A percentile compares a stretch with the other conserved stretches of the same genome.
Evolutionary conservation across 1,140 invertebrate species (phyloP).

Genomic region (Gryllus bimaculatus): DNA sequence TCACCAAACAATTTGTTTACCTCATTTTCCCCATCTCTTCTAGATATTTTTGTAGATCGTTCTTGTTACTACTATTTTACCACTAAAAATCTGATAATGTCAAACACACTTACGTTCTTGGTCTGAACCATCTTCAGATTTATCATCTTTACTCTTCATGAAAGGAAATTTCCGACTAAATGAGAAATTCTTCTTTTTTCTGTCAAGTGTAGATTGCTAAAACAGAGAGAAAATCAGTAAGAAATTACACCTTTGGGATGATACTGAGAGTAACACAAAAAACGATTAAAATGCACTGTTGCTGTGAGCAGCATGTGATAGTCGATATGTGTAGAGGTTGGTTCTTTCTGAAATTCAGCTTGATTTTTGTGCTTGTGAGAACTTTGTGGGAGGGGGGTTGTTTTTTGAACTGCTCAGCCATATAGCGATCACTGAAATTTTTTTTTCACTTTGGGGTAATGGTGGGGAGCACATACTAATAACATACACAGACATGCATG

Average conservation of each 20-base stretch:
- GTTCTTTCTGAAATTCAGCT: too few species aligned
- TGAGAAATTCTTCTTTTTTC: constrained; percentile 96
- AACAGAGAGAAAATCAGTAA: background rate
- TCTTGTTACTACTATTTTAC: background rate
- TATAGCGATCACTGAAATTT: too few species aligned
- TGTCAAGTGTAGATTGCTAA: constrained; percentile 82
- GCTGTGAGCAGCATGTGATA: too few species aligned
- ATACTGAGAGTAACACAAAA: background rate
- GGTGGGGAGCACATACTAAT: too few species aligned
- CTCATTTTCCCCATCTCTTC: background rate
- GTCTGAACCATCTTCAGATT: constrained; percentile 93
- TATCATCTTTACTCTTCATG: constrained; percentile 97
- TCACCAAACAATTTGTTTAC: background rate
- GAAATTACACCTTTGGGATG: background rate
- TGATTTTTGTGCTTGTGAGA: too few species aligned
- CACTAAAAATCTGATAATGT: too few species aligned
- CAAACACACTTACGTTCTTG: constrained; percentile 81
- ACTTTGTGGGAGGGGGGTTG: too few species aligned
- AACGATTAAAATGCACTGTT: too few species aligned
- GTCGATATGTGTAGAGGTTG: too few species aligned
- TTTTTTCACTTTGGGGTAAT: too few species aligned
- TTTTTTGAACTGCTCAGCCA: too few species aligned
- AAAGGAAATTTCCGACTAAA: constrained; percentile 97
- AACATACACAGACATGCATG: too few species aligned
- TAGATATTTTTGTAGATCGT: background rate